Base-by-base conservation (phyloP, 2,113 vertebrate species). In the Pseudopodoces humilis region DNA sequence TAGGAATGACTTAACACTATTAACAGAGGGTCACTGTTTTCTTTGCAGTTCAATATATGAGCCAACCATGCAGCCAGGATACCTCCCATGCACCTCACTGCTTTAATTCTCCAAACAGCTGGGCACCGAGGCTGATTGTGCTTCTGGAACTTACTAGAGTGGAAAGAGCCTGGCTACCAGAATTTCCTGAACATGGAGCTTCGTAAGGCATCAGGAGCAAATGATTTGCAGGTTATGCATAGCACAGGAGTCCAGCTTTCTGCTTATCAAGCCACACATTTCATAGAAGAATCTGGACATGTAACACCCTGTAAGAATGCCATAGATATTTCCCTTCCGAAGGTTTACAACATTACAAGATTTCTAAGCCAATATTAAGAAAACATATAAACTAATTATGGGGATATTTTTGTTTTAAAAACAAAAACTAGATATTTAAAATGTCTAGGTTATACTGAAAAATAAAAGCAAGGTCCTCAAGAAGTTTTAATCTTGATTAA, bases 1-100 rank as follows among this genome's bases (percentile, higher is more conserved):
- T 0, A 82, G 31, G 44, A 77, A 55, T 0, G 0, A 64, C 50
- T 88, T 69, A 56, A 65, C 8, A 18, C 43, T 4, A 2, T 31
- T 85, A 74, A 62, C 33, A 70, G 31, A 89, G 52, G 22, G 31
- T 33, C n/a, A 35, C 11, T 2, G 3, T 33, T 86, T 83, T 19
- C 52, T 63, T 47, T 44, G 18, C 44, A 60, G 41, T 52, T 84
- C 64, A 69, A 31, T 11, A 31, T 14, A 31, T 9, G 56, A 82
- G 9, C 30, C 41, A 59, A 15, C 7, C 59, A 39, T 3, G 12
- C 35, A 68, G 31, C 27, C 49, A 68, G 44, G 39, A 31, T 30
- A 49, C 10, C 23, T 62, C 21, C 46, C 33, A n/a, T 7, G 7
- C n/a, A 65, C 52, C 31, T 44, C 50, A 30, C 20, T 18, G 27